Base-by-base conservation (phyloP, 2,888 invertebrate genomes). In the Lasioglossum zephyrum region DNA sequence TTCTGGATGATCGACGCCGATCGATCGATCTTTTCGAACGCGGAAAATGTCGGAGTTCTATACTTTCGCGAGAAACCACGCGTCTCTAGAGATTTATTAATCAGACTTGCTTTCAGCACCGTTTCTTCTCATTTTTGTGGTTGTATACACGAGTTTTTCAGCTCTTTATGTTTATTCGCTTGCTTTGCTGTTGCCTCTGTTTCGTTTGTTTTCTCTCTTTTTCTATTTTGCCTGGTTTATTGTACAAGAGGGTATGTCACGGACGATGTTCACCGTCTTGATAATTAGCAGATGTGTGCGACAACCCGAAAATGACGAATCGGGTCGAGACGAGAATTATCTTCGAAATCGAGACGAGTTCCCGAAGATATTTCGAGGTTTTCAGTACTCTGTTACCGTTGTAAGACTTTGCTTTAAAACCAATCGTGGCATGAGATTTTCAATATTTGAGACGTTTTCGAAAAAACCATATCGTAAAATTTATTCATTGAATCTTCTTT, bases 61-160 rank as follows among this genome's bases (percentile, higher is more conserved):
- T 5, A 18, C 18, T 78, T 22, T 81, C 73, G 44, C 53, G 13
- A 41, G 36, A 57, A 72, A 75, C 74, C 63, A 44, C 63, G 53
- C 74, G 39, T n/a, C 47, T 63, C n/a, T 49, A 36, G 73, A 16
- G 22, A 66, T 57, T 44, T 63, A 63, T 63, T 63, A 57, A n/a
- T 79, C 78, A 57, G 57, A 60, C 66, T 77, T 77, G 81, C 88
- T 89, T 89, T 91, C 89, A 88, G 86, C 84, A 74, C 73, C 80
- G 87, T 89, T 80, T 84, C 66, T 75, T 69, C 31, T 31, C 18
- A 18, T 63, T n/a, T 41, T 36, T 66, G 3, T 69, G 13, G 57
- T 57, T 57, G 57, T 11, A n/a, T 57, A n/a, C 66, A 70, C 72
- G 6, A 41, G 57, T 76, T 86, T 86, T 80, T 79, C 73, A 4